These are phyloP conservation scores for Phymatocera aterrima DNA, from an alignment of 2,888 invertebrate genomes.

Conservation along the genomic window DNA sequence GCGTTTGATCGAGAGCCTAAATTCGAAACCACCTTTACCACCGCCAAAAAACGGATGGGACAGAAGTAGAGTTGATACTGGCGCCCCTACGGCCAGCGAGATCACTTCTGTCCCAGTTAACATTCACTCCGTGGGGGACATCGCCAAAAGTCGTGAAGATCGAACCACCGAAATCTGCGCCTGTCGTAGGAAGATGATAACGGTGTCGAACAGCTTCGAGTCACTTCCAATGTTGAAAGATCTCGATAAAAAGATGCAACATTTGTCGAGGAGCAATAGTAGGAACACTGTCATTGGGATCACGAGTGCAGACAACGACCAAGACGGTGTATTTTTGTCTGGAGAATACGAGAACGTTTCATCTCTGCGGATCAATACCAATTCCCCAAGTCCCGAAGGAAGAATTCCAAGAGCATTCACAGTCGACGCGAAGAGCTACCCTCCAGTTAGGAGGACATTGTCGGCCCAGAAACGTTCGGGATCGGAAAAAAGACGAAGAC, in stretches of 20 bases:
- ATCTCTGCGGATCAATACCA: constrained; percentile 1
- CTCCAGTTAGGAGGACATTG: not conserved
- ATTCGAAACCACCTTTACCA: constrained; percentile 66
- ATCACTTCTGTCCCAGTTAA: constrained; percentile 70
- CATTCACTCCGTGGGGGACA: constrained; percentile 62
- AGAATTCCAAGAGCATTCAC: constrained; percentile 2
- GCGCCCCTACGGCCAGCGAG: constrained; percentile 72
- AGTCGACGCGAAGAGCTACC: constrained; percentile 27
- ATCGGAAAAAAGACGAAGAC: not conserved
- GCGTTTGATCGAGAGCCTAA: constrained; percentile 68
- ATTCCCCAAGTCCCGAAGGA: not conserved
- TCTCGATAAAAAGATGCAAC: not conserved
- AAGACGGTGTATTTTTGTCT: not conserved
- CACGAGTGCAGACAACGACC: not conserved
- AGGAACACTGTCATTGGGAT: not conserved
- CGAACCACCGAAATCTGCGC: constrained; percentile 31
- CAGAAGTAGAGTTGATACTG: constrained; percentile 77
- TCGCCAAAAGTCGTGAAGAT: not conserved
- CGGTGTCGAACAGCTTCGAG: constrained; percentile 76
- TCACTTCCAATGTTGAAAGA: constrained; percentile 57
- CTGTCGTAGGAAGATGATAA: constrained; percentile 72
- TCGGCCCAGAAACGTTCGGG: not conserved
- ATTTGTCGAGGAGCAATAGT: constrained; percentile 19
- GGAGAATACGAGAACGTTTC: constrained; percentile 18
- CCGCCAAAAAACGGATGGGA: constrained; percentile 82